Percentiles rank a stretch among this genome's conserved stretches.
Evolutionary conservation across 2,888 invertebrate species (phyloP).

Genomic region (Thumatha senex): DNA sequence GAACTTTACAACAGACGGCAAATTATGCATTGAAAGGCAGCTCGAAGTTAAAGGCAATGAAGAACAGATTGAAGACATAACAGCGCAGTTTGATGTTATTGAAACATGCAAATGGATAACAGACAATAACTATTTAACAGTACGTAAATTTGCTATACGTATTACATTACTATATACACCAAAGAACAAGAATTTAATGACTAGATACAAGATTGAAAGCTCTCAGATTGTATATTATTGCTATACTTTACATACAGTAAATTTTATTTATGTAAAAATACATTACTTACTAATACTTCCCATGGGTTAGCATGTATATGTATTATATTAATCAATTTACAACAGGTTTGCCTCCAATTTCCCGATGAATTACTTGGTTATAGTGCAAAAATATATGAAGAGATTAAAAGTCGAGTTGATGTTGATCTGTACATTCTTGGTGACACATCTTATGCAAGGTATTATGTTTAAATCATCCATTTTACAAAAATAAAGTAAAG

Average conservation of each 20-base stretch:
- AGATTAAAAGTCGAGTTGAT: conserved; percentile 69
- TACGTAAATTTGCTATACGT: conserved; percentile 49
- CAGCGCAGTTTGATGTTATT: conserved; percentile 82
- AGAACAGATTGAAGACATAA: conserved; percentile 51
- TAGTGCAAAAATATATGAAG: conserved; percentile 86
- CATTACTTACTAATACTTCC: no score
- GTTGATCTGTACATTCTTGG: conserved; percentile 91
- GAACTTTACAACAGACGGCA: conserved; percentile 80
- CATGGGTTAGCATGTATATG: background rate
- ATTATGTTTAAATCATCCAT: background rate
- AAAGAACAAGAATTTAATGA: no score
- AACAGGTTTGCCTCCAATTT: conserved; percentile 95
- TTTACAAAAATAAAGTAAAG: no score
- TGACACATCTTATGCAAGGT: conserved; percentile 95
- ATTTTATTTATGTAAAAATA: no score
- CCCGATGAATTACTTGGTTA: conserved; percentile 91
- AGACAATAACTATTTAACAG: conserved; percentile 85
- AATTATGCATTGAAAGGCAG: conserved; percentile 79
- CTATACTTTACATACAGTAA: no score
- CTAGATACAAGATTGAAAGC: no score
- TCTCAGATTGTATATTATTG: no score
- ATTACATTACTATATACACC: background rate
- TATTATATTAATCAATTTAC: background rate
- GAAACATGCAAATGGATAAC: conserved; percentile 88
- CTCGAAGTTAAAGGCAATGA: conserved; percentile 48